Evolutionary conservation across 2,113 vertebrate species (phyloP), one percentile per base, ranked within the genome.

Genomic region (Boulengeromyrus knoepffleri): DNA sequence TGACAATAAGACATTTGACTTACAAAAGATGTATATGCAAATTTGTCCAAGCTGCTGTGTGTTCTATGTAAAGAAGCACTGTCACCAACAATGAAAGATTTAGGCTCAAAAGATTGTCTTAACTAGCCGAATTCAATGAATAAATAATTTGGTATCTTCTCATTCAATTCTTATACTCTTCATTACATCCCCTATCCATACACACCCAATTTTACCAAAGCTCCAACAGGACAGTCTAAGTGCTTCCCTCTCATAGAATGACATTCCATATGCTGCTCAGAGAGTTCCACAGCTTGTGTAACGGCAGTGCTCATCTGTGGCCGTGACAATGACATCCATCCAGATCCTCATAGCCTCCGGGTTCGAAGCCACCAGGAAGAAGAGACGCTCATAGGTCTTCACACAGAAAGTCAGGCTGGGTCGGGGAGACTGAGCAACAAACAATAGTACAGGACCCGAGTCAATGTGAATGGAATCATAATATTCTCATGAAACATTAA

Each of bases 301-400:
- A 52, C 95, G 96, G 89, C 95, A 93, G 93, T 97, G 97, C 88
- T 97, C 97, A 1, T 98, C 97, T 0, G 97, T 97, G 0, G 97
- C 97, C 0, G 97, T 98, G 89, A 98, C 97, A 1, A 98, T 96
- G 56, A 98, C 97, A 0, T 98, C 97, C 96, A 98, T 98, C 97
- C 97, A 98, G 36, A 98, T 98, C 1, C 97, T 94, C 97, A 98
- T 97, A 90, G 97, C 96, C 17, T 97, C 97, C 0, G 97, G 94
- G 24, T 95, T 97, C 1, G 96, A 96, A 0, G 97, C 97, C 91
- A 97, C 97, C 92, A 98, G 96, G 89, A 97, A 98, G 93, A 97
- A 98, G 0, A 98, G 97, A 0, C 97, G 96, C 91, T 98, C 97
- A 0, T 98, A 98, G 0, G 97, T 98, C 94, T 98, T 98, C 93